Conservation (phyloP, 2,888 invertebrate genomes). For the Orchesellides sinensis region DNA sequence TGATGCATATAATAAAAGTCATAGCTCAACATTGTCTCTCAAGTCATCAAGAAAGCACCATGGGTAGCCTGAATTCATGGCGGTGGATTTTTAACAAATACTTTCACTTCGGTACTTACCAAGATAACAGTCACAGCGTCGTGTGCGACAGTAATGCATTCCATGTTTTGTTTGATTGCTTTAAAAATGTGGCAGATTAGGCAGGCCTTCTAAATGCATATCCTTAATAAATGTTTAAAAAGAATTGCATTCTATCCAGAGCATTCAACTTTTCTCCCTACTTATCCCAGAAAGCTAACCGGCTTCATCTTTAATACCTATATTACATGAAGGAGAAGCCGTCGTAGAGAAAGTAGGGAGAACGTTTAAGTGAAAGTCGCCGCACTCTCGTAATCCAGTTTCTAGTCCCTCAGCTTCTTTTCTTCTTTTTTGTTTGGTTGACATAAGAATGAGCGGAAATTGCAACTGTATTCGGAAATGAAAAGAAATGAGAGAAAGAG, state of each 20-base stretch:
- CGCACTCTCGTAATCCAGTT: conserved; percentile 22
- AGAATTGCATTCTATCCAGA: conserved; percentile 4
- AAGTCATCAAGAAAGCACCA: too few species aligned
- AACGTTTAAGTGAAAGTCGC: conserved; percentile 31
- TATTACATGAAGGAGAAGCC: neutral
- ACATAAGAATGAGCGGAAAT: conserved; percentile 44
- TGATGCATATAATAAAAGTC: conserved; percentile 35
- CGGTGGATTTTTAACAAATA: neutral
- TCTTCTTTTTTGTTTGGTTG: conserved; percentile 32
- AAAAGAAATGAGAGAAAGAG: conserved; percentile 39
- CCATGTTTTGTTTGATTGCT: conserved; percentile 3
- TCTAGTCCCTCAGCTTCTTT: neutral
- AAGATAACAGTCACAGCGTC: neutral
- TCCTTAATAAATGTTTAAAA: conserved; percentile 14
- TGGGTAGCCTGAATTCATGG: too few species aligned
- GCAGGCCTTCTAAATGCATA: neutral
- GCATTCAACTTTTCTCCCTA: neutral
- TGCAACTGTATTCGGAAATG: conserved; percentile 58
- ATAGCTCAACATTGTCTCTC: too few species aligned
- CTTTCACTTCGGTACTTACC: too few species aligned
- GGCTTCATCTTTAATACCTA: conserved; percentile 11
- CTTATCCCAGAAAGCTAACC: neutral
- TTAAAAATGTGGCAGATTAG: conserved; percentile 9
- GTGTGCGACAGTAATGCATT: neutral
- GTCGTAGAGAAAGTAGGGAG: conserved; percentile 2